Base-by-base conservation (phyloP, 1,140 invertebrate species). In the Metaphire vulgaris region DNA sequence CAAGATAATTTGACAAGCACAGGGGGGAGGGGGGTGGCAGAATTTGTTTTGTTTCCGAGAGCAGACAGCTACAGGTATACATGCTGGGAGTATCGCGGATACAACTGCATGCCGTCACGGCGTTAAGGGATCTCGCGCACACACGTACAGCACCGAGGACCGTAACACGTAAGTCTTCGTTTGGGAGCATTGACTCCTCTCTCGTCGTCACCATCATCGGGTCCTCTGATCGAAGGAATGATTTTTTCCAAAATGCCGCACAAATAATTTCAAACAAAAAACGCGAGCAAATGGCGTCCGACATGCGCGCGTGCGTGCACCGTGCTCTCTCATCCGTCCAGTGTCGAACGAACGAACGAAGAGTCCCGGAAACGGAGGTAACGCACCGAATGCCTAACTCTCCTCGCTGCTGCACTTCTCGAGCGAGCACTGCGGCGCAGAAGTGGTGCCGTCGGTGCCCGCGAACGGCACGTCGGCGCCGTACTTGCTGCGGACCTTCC, bases 401-500 rank as follows among this genome's bases (percentile, higher is more conserved):
- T 69, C 75, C 21, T 72, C 69, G 30, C 75, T 76, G 70, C 71
- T 77, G 41, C 76, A 41, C 72, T 77, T 74, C 30, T 77, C 76
- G 29, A 77, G 72, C 12, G 76, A 69, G 33, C 31, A 33, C 66
- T 67, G 68, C 0, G 29, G 12, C 32, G 56, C 29, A 64, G 41
- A 28, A 29, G 32, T 64, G 26, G 30, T 71, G 69, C n/a, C n/a
- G 69, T 31, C 69, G 41, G 69, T 56, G 66, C 33, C 41, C 33
- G 41, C 21, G 78, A 80, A 81, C 31, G 79, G 78, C 34, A 85
- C 76, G 69, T 83, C 84, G 26, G 85, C 84, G 75, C 86, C 86
- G 75, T 86, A 86, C 78, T 86, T 83, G 77, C 84, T 85, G 77
- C 84, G 83, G 30, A 84, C 86, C 80, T 87, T 87, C 71, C 83